These are phyloP conservation scores for Nansenia antarctica DNA, from an alignment of 2,113 vertebrate species.

Conservation along the genomic window DNA sequence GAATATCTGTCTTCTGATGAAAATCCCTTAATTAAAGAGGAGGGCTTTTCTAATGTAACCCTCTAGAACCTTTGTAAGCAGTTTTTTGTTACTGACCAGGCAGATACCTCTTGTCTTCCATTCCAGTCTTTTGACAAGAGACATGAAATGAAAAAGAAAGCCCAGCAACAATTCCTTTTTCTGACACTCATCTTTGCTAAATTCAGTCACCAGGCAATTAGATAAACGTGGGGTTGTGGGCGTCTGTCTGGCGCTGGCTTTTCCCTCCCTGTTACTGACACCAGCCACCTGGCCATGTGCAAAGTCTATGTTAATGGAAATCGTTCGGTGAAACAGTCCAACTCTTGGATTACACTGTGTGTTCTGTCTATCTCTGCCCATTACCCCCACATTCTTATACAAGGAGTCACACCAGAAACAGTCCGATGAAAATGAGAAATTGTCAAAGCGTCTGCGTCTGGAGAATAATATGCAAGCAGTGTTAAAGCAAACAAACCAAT, in stretches of 20 bases:
- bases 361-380: slow-evolving; percentile 14
- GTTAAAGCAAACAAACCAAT: no score
- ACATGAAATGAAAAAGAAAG: slow-evolving; percentile 12
- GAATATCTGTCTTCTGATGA: slow-evolving; percentile 54
- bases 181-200: slow-evolving; percentile 6
- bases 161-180: slow-evolving; percentile 11
- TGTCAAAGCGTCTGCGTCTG: no score
- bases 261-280: slow-evolving; percentile 24
- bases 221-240: slow-evolving; percentile 13
- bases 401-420: no score
- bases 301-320: slow-evolving; percentile 23
- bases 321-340: slow-evolving; percentile 23
- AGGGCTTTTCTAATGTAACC: slow-evolving; percentile 59
- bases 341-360: slow-evolving; percentile 19
- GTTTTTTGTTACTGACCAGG: slow-evolving; percentile 62
- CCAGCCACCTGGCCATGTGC: slow-evolving; percentile 34
- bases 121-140: slow-evolving; percentile 43
- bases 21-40: slow-evolving; percentile 67
- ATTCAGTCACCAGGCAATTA: slow-evolving; percentile 18
- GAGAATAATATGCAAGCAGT: no score
- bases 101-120: slow-evolving; percentile 50
- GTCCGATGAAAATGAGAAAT: no score
- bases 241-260: slow-evolving; percentile 19
- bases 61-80: slow-evolving; percentile 67
- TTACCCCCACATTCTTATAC: no score